These are phyloP conservation scores for Homarus americanus DNA, from an alignment of 1,140 invertebrate species.

Conservation along the genomic window DNA sequence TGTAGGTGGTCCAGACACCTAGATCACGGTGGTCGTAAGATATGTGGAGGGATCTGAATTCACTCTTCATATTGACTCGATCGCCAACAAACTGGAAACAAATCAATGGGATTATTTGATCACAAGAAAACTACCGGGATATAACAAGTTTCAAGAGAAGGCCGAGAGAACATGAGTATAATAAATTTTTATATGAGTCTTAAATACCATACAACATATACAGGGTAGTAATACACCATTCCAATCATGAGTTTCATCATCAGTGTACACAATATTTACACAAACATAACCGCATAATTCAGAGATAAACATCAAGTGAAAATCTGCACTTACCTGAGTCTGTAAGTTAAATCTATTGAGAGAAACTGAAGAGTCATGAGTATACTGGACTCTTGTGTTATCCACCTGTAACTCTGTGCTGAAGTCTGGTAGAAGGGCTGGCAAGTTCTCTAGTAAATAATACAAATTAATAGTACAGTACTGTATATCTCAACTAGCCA, in stretches of 20 bases:
- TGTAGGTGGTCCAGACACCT: slow-evolving; percentile 49
- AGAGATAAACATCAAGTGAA: neutral
- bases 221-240: too few species aligned
- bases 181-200: too few species aligned
- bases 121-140: too few species aligned
- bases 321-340: slow-evolving; percentile 41
- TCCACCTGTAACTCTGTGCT: slow-evolving; percentile 68
- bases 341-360: slow-evolving; percentile 61
- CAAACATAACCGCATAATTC: neutral
- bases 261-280: neutral
- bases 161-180: too few species aligned
- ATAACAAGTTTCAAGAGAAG: too few species aligned
- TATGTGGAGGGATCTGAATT: slow-evolving; percentile 46
- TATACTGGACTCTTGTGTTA: slow-evolving; percentile 42
- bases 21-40: slow-evolving; percentile 62
- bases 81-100: slow-evolving; percentile 65
- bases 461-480: neutral
- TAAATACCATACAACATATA: slow-evolving; percentile 8
- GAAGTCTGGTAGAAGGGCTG: slow-evolving; percentile 62
- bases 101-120: too few species aligned
- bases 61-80: slow-evolving; percentile 67
- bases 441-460: slow-evolving; percentile 59
- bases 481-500: too few species aligned
- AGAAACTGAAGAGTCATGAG: slow-evolving; percentile 48
- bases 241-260: neutral